Percentiles rank a stretch among this genome's conserved stretches.
These are phyloP conservation scores for Acronicta leporina DNA, from an alignment of 2,888 invertebrate genomes.

Conservation along the genomic window DNA sequence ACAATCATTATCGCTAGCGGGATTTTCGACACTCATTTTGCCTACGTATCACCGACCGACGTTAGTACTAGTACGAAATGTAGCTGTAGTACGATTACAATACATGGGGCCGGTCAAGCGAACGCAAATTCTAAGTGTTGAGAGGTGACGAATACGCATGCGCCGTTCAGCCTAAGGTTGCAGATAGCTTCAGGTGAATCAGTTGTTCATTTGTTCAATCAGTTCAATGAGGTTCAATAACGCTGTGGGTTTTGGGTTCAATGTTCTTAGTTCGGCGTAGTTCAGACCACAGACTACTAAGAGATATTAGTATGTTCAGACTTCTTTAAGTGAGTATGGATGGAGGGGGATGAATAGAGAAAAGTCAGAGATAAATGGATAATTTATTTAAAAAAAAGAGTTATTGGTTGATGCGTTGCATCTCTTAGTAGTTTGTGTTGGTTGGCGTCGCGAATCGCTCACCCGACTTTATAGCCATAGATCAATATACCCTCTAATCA, in stretches of 20 bases:
- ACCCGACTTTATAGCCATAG: no score
- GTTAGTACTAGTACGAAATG: conserved; percentile 62
- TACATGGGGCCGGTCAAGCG: conserved; percentile 78
- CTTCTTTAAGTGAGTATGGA: no score
- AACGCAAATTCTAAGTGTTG: conserved; percentile 89
- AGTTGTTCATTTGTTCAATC: background rate
- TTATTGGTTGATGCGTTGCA: no score
- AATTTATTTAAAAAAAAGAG: no score
- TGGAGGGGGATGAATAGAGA: no score
- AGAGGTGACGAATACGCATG: conserved; percentile 90
- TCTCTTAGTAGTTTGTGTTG: no score
- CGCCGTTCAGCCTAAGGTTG: conserved; percentile 72
- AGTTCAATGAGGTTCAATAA: background rate
- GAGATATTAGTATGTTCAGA: no score
- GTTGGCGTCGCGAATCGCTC: no score
- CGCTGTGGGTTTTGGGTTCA: conserved; percentile 62
- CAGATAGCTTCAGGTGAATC: conserved; percentile 70
- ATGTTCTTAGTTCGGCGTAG: conserved; percentile 58
- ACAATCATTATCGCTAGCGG: conserved; percentile 88
- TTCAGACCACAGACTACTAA: no score
- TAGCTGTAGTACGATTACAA: conserved; percentile 70
- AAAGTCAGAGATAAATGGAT: no score
- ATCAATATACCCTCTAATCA: no score
- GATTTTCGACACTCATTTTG: conserved; percentile 92
- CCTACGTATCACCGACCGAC: conserved; percentile 83